phyloP scores from a whole-genome alignment of 2,113 vertebrate genomes.

The Rissa tridactyla region DNA sequence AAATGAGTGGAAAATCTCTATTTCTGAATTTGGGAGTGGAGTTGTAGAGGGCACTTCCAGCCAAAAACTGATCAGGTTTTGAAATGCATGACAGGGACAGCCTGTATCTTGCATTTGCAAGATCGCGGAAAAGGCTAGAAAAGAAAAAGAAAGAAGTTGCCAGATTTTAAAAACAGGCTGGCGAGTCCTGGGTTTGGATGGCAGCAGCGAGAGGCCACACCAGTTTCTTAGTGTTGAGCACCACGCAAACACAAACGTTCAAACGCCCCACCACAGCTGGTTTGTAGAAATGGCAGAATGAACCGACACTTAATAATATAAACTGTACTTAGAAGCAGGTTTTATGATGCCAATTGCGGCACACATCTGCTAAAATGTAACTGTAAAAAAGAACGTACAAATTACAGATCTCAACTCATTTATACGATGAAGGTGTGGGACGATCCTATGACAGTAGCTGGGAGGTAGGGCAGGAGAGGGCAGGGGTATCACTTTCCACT shows the following conservation, averaged over 20 bases:
- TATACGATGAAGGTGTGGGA: background rate
- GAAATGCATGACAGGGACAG: background rate
- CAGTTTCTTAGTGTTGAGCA: background rate
- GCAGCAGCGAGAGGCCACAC: background rate
- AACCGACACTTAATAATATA: background rate
- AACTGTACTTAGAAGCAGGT: background rate
- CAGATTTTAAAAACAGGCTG: background rate
- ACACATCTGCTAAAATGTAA: background rate
- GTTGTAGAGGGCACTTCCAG: background rate
- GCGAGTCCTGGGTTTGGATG: background rate
- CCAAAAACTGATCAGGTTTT: background rate
- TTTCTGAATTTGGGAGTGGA: constrained; percentile 20
- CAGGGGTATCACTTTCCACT: background rate
- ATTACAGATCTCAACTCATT: background rate
- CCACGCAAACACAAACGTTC: background rate
- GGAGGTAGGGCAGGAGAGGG: background rate
- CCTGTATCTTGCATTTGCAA: background rate
- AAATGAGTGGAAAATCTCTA: constrained; percentile 37
- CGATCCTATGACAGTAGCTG: background rate
- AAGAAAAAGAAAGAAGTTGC: background rate
- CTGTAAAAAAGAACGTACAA: background rate
- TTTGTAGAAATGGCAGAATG: background rate
- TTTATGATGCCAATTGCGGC: background rate
- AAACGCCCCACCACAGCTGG: background rate
- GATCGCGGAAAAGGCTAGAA: background rate